A percentile compares a stretch with the other conserved stretches of the same genome.
Evolutionary conservation across 37 sponge, comb jelly and placozoan species (phyloP).

Genomic region (Crambe crambe): DNA sequence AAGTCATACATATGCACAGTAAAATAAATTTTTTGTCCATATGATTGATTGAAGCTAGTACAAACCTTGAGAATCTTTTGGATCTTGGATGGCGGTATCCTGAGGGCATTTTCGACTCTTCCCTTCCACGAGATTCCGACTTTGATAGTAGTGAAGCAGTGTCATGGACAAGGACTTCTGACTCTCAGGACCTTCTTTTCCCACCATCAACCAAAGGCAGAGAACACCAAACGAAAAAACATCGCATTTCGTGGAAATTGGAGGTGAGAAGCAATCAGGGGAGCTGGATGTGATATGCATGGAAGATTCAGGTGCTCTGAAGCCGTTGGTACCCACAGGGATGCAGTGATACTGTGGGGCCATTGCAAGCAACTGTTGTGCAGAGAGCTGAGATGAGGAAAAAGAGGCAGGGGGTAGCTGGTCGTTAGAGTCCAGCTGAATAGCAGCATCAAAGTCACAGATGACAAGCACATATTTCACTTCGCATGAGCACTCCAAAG

Average conservation of each 20-base stretch:
- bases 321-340: slow-evolving; percentile 37
- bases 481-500: slow-evolving; percentile 16
- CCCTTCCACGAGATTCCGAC: neutral
- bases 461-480: slow-evolving; percentile 28
- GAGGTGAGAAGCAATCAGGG: slow-evolving; percentile 13
- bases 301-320: slow-evolving; percentile 22
- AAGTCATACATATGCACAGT: no score
- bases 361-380: no score
- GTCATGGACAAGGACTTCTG: slow-evolving; percentile 31
- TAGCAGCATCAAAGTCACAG: slow-evolving; percentile 44
- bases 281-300: neutral
- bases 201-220: slow-evolving; percentile 19
- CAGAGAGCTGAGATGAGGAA: neutral
- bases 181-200: slow-evolving; percentile 23
- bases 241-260: slow-evolving; percentile 19
- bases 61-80: no score
- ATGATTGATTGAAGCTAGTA: no score
- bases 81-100: no score
- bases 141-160: slow-evolving; percentile 19
- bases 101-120: no score
- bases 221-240: slow-evolving; percentile 37
- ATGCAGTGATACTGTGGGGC: slow-evolving; percentile 18
- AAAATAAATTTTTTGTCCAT: no score
- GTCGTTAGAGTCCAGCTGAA: slow-evolving; percentile 21
- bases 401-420: neutral